Evolutionary conservation across 2,888 invertebrate genomes (phyloP), one percentile per base, ranked within the genome.

Genomic region (Monochamus alternatus): DNA sequence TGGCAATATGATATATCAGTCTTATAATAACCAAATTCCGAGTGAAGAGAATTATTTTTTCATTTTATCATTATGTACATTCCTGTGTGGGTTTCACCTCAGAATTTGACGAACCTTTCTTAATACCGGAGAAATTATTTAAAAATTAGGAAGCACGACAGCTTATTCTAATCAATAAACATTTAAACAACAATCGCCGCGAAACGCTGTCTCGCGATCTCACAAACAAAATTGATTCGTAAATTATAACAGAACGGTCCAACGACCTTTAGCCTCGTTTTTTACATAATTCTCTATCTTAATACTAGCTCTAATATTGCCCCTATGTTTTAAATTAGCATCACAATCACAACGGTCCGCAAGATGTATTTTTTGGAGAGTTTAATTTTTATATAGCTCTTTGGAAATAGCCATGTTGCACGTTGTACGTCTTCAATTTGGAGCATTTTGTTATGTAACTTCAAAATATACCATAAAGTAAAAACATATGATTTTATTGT

Each of bases 1-100:
- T 89, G 89, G 89, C 89, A 88, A 88, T 88, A 88, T 87, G 87
- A 87, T 85, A 84, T 84, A 88, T 88, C 88, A 88, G 88, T 88
- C 88, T 89, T 88, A 88, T 88, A 84, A 85, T 73, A 81, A 79
- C 80, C 82, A 83, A 83, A 84, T 81, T 81, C 82, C 80, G 81
- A 81, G 80, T 80, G 76, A 80, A 78, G 72, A 67, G 58, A 74
- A 67, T 55, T 74, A 64, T 64, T 38, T 60, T 60, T 63, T 5
- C 47, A 66, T 31, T 64, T 67, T 31, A 55, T 44, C 8, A 67
- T 9, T 78, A 77, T 79, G 43, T 77, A 77, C 77, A 75, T 77
- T 44, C 22, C 43, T 65, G 55, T 44, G 22, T 38, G 59, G 31
- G 47, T 47, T 68, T 77, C 80, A 70, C 67, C 68, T 80, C 80